Conservation (phyloP, 2,797 vertebrate genomes). For the Enteromius afrohamiltoni region DNA sequence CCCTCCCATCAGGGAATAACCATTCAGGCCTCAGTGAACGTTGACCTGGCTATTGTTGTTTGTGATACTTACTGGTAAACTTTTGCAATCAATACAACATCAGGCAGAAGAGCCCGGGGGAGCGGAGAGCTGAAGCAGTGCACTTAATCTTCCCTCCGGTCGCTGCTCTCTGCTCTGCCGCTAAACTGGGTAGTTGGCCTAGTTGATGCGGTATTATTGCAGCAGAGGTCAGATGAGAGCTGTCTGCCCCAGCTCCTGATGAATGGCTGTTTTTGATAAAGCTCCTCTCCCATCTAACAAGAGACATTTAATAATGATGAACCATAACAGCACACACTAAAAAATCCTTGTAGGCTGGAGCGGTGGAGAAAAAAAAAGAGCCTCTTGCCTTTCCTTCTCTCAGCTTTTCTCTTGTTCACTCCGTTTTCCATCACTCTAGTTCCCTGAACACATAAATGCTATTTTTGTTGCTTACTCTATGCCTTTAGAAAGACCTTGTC, state of each 20-base stretch:
- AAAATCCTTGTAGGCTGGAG: conserved; percentile 76
- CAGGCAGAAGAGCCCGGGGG: conserved; percentile 91
- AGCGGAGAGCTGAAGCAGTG: conserved; percentile 89
- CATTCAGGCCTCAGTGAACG: conserved; percentile 88
- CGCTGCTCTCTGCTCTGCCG: conserved; percentile 92
- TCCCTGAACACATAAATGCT: conserved; percentile 27
- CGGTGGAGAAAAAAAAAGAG: conserved; percentile 37
- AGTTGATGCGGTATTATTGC: conserved; percentile 97
- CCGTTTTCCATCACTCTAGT: conserved; percentile 29
- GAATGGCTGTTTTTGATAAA: conserved; percentile 93
- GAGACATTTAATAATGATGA: conserved; percentile 96
- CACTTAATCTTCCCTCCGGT: conserved; percentile 97
- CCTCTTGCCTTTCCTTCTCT: conserved; percentile 40
- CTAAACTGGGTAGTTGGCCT: conserved; percentile 98
- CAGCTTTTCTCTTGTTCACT: conserved; percentile 9
- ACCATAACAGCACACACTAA: conserved; percentile 82
- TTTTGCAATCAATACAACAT: conserved; percentile 97
- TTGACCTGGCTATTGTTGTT: conserved; percentile 98
- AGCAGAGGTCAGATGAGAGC: conserved; percentile 96
- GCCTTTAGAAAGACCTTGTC: conserved; percentile 12
- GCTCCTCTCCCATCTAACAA: conserved; percentile 86
- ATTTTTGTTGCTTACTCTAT: conserved; percentile 18
- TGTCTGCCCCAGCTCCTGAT: conserved; percentile 85
- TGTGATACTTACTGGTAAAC: conserved; percentile 98
- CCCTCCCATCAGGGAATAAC: conserved; percentile 83